Conservation (phyloP, 2,888 invertebrate genomes). For the Cephonodes hylas region DNA sequence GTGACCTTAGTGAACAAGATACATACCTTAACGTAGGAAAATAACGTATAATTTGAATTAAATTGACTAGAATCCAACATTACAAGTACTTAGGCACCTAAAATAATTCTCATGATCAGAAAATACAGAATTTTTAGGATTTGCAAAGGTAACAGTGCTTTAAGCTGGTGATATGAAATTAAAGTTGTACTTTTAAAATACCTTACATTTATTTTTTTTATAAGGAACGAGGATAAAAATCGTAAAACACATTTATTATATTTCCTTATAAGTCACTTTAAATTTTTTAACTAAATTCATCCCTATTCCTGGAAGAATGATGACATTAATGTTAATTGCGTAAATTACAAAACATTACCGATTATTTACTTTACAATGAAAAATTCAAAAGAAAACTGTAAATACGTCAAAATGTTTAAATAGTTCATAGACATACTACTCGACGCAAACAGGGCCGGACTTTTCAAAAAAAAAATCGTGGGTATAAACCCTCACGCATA, state of each 20-base stretch:
- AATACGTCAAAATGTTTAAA: conserved; percentile 6
- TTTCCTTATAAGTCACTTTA: neutral
- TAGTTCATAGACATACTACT: neutral
- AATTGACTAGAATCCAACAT: conserved; percentile 69
- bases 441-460: neutral
- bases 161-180: neutral
- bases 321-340: neutral
- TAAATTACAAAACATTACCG: neutral
- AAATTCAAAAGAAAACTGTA: neutral
- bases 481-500: no score
- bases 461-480: neutral
- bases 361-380: neutral
- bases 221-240: neutral
- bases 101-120: conserved; percentile 26
- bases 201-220: neutral
- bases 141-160: neutral
- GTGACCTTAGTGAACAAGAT: conserved; percentile 15
- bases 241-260: neutral
- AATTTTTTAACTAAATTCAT: neutral
- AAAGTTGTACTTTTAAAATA: neutral
- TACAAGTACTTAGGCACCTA: conserved; percentile 54
- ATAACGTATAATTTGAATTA: conserved; percentile 35
- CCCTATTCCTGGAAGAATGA: neutral
- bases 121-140: neutral
- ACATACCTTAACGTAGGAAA: conserved; percentile 3